Evolutionary conservation across 2,888 invertebrate species (phyloP).

Genomic region (Automeris io): DNA sequence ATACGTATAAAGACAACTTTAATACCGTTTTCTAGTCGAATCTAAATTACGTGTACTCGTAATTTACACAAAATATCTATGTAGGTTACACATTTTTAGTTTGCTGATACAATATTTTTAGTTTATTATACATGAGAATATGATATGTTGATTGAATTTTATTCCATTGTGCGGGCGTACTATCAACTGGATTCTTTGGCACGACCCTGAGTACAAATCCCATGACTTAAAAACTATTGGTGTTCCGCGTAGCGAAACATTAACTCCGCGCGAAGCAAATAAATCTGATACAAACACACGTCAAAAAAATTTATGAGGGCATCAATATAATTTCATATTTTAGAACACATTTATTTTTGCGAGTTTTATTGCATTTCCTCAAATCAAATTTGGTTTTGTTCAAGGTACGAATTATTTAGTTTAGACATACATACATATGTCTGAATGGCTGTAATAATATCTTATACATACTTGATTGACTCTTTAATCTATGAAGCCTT

Average conservation of each 20-base stretch:
- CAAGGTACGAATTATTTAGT: background rate
- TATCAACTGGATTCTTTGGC: too few relatives aligned
- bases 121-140: background rate
- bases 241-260: slow-evolving; percentile 13
- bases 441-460: background rate
- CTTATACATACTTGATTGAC: too few relatives aligned
- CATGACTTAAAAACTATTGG: slow-evolving; percentile 10
- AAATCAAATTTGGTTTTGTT: slow-evolving; percentile 5
- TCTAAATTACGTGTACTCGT: too few relatives aligned
- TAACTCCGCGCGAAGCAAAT: slow-evolving; percentile 14
- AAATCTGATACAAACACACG: slow-evolving; percentile 14
- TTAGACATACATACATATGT: slow-evolving; percentile 3
- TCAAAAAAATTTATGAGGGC: slow-evolving; percentile 17
- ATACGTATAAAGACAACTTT: too few relatives aligned
- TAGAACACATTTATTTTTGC: slow-evolving; percentile 10
- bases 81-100: too few relatives aligned
- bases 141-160: too few relatives aligned
- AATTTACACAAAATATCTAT: too few relatives aligned
- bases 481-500: too few relatives aligned
- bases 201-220: background rate
- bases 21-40: too few relatives aligned
- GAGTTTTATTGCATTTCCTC: slow-evolving; percentile 12
- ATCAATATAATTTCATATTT: slow-evolving; percentile 12
- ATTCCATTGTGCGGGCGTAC: too few relatives aligned
- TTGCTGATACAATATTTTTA: too few relatives aligned